Base-by-base conservation (phyloP, 2,113 vertebrate species). In the Clarias macrocephalus region DNA sequence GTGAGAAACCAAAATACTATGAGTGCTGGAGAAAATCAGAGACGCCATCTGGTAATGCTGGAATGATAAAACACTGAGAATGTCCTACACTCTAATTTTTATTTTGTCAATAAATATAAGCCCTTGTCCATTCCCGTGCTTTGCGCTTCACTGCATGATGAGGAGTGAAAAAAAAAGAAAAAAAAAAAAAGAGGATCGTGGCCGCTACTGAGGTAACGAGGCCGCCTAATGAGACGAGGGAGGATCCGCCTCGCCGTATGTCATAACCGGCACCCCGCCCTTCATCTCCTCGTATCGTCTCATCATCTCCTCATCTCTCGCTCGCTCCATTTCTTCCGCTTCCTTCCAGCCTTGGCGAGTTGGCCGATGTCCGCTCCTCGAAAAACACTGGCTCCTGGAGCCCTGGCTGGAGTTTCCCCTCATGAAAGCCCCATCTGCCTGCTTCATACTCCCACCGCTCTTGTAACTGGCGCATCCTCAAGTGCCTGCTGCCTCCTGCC, bases 351-450 rank as follows among this genome's bases (percentile, higher is more conserved):
- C n/a, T 62, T 28, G 48, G 42, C 42, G 48, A 57, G 30, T 76
- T 68, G 59, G 85, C 76, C 30, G 59, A 28, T 60, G 57, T 73
- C 76, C 37, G 63, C 60, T 72, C 60, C 80, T 85, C 82, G 63
- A 73, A 84, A 84, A 65, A 59, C 86, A 59, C 81, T 76, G 63
- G 86, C 86, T 76, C 72, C 72, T 59, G 81, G 86, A 84, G 48
- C 60, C 60, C 81, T 56, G 86, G 81, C 86, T 87, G 81, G 86
- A 87, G 86, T 82, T 87, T 87, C 87, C 79, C 63, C 81, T 70
- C 85, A 83, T 65, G 87, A 84, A 91, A 91, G 85, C 77, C 88
- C 90, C 92, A 91, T 91, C 91, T 92, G 92, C 85, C 84, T 80
- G 77, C 73, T 88, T 76, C 85, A 59, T 59, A 81, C 85, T 90